Percentiles rank a stretch among this genome's conserved stretches.
phyloP scores from a whole-genome alignment of 2,113 vertebrate genomes.

The Neodontobutis hainanensis region DNA sequence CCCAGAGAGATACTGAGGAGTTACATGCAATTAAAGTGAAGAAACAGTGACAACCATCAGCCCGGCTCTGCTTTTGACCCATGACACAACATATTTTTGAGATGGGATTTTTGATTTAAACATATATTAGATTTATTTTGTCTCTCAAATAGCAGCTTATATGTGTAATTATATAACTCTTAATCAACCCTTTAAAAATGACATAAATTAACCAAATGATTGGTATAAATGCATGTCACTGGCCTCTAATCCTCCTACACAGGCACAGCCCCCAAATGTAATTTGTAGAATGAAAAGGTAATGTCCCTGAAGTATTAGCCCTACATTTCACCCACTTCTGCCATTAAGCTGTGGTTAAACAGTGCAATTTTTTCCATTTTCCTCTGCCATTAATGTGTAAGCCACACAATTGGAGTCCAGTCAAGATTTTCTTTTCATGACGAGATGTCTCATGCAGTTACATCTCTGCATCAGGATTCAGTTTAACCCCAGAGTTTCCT shows the following conservation, averaged over 20 bases:
- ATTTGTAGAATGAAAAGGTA: constrained; percentile 70
- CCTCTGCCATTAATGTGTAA: constrained; percentile 18
- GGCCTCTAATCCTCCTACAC: constrained; percentile 65
- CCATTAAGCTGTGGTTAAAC: constrained; percentile 51
- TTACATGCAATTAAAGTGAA: neutral
- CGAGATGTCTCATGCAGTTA: constrained; percentile 22
- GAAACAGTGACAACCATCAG: constrained; percentile 4
- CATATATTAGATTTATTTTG: neutral
- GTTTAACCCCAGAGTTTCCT: constrained; percentile 16
- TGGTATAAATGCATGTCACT: constrained; percentile 68
- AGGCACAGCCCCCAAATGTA: constrained; percentile 61
- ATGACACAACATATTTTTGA: neutral
- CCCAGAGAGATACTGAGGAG: neutral
- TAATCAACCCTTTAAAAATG: constrained; percentile 31
- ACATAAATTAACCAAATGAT: constrained; percentile 46
- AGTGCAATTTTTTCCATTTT: constrained; percentile 11
- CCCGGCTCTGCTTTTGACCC: neutral
- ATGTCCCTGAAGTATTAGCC: constrained; percentile 50
- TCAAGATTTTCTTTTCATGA: constrained; percentile 27
- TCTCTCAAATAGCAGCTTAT: constrained; percentile 17
- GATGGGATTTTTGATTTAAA: neutral
- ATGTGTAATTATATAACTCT: constrained; percentile 8
- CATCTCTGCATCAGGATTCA: constrained; percentile 36
- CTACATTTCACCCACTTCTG: constrained; percentile 28
- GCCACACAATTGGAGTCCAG: constrained; percentile 21